Conservation (phyloP, 2,797 vertebrate species). For the Pygocentrus nattereri region DNA sequence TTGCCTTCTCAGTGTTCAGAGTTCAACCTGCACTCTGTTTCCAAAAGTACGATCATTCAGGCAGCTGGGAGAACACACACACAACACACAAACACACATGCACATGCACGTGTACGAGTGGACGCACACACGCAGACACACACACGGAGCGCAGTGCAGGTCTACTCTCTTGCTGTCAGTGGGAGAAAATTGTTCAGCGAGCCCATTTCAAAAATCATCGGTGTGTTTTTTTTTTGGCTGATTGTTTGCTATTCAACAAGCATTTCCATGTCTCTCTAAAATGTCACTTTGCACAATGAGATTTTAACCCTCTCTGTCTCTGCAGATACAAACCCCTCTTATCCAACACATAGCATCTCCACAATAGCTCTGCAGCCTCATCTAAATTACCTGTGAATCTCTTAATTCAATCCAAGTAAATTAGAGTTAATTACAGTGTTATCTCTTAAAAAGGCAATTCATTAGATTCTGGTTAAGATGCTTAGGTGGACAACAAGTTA, state of each 20-base stretch:
- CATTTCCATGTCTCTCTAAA: constrained; percentile 62
- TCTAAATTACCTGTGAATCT: constrained; percentile 43
- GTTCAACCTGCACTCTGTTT: constrained; percentile 60
- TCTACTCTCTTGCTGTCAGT: constrained; percentile 57
- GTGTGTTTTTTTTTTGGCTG: constrained; percentile 63
- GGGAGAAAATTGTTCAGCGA: constrained; percentile 73
- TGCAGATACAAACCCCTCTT: constrained; percentile 38
- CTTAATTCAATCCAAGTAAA: constrained; percentile 47
- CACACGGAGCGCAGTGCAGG: constrained; percentile 25
- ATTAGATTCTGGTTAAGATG: constrained; percentile 43
- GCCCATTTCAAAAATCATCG: constrained; percentile 65
- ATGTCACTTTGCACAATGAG: constrained; percentile 56
- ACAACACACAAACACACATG: constrained; percentile 7
- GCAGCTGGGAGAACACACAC: constrained; percentile 55
- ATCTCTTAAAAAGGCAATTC: constrained; percentile 38
- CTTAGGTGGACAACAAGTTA: constrained; percentile 34
- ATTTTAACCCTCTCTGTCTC: constrained; percentile 50
- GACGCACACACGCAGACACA: constrained; percentile 4
- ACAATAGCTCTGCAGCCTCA: constrained; percentile 28
- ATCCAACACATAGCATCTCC: constrained; percentile 30
- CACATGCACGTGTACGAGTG: constrained; percentile 27
- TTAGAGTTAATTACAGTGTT: constrained; percentile 46
- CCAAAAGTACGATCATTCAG: constrained; percentile 56
- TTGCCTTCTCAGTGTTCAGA: constrained; percentile 62
- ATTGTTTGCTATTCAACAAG: constrained; percentile 65